Evolutionary conservation across 37 sponge, comb jelly and placozoan genomes (phyloP), one percentile per base, ranked within the genome.

Genomic region (Diacarnus erythraeanus): DNA sequence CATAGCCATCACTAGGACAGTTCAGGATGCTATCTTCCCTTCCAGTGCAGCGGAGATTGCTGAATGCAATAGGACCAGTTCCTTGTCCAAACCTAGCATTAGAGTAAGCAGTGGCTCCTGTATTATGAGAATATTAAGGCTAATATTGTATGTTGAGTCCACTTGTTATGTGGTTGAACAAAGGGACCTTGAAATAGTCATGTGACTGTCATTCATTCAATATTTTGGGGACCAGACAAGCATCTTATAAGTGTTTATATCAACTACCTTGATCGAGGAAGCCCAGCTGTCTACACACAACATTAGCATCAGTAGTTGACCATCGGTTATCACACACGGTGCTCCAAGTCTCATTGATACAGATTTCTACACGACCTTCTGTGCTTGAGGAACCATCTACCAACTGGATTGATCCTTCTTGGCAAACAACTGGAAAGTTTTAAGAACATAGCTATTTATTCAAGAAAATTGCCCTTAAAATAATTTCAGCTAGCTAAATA

Each of bases 31-130:
- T 3, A 5, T 17, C 56, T 30, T 80, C 81, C 33, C 36, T 57
- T 25, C 81, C 81, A 70, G 39, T 0, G 59, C 81, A 80, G 2
- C 67, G 72, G 71, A 54, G 39, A 61, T 42, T 57, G 47, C 29
- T 9, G 27, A 0, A 38, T 64, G 18, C 33, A 15, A 30, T 30
- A 15, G 66, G 31, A 20, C 31, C 33, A 34, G 38, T 38, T 30
- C 66, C 27, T 65, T 65, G 31, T 3, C 66, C 66, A 65, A 18
- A 65, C 20, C 17, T 6, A 15, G 51, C 51, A 47, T 6, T 15
- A 12, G 51, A 47, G 12, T 15, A 12, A 47, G 51, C 51, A 47
- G 51, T 47, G 12, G 51, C 10, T 15, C 51, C 51, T 47, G 51
- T 6, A 12, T 6, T 47, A 15, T 15, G 12, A 47, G 51, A 47